phyloP scores from a whole-genome alignment of 2,113 vertebrate genomes.

The Octodon degus region DNA sequence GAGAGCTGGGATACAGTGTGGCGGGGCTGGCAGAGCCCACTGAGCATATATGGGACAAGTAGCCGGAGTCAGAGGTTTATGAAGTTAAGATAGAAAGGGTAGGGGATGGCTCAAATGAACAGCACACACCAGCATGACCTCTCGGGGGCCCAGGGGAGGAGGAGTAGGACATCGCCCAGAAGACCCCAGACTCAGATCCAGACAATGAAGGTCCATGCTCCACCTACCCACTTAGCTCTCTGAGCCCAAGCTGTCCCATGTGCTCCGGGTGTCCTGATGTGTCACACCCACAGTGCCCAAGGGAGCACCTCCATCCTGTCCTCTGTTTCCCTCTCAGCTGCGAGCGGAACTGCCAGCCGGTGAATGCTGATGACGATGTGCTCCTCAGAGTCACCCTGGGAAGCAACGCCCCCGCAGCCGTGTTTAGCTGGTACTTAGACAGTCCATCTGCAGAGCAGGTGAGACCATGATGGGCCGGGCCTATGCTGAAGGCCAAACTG shows the following conservation, averaged over 20 bases:
- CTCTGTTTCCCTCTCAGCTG: slow-evolving; percentile 82
- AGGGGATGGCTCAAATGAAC: no score
- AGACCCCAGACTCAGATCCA: background rate
- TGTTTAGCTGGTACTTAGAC: slow-evolving; percentile 87
- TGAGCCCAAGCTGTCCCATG: background rate
- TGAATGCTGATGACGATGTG: slow-evolving; percentile 69
- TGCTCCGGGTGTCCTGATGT: background rate
- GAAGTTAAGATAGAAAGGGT: background rate
- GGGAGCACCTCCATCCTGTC: accelerated
- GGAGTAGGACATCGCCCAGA: background rate
- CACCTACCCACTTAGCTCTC: background rate
- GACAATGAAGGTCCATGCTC: accelerated
- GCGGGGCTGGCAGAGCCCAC: background rate
- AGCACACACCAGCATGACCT: background rate
- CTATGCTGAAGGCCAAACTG: background rate
- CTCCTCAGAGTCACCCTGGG: slow-evolving; percentile 78
- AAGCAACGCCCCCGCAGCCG: background rate
- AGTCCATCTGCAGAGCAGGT: slow-evolving; percentile 81
- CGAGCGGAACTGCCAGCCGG: slow-evolving; percentile 84
- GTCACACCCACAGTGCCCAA: background rate
- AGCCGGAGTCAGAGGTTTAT: background rate
- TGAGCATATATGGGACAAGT: background rate
- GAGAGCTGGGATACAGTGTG: background rate
- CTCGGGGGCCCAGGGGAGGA: background rate
- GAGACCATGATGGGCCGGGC: slow-evolving; percentile 20